Evolutionary conservation across 2,797 vertebrate genomes (phyloP), one percentile per base, ranked within the genome.

Genomic region (Sebastes glaucus): DNA sequence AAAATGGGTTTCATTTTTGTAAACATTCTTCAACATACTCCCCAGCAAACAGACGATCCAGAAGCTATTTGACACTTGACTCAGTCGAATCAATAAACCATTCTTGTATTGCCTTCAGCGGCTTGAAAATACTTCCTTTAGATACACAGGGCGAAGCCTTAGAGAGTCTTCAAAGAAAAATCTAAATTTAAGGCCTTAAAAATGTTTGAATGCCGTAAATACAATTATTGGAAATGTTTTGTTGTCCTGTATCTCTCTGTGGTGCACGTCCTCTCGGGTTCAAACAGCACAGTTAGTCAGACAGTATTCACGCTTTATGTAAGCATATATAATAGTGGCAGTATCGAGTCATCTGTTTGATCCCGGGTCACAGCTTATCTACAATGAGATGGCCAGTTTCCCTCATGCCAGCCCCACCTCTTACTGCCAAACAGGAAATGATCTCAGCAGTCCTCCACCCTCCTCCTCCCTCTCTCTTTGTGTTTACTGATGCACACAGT

Each of bases 361-460:
- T 77, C 61, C 16, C 7, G 9, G 59, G 9, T 77, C 62, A 32
- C 18, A 62, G 73, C 56, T 83, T 84, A 89, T 91, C 88, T 57
- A 13, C 71, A 63, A 1, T 66, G 22, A 82, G 60, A 86, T 75
- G 83, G 63, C 74, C 72, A 67, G 62, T 82, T 89, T 89, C 68
- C 71, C 71, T 68, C 74, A 42, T 16, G 74, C 38, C 80, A 33
- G 75, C 77, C 79, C 77, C 80, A 62, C 81, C 83, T 32, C 35
- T 71, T 71, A 55, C 68, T 52, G 80, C 56, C 66, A 91, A 90
- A 92, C 89, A 92, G 92, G 94, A 94, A 87, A 84, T 91, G 30
- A 93, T 74, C 83, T 94, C 87, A 93, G 20, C 73, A n/a, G 33
- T 52, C 55, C 77, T 32, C 46, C 70, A 28, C 28, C 33, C 69